Percentiles rank a stretch among this genome's conserved stretches.
Evolutionary conservation across 2,113 vertebrate genomes (phyloP).

Genomic region (Aramus guarauna): DNA sequence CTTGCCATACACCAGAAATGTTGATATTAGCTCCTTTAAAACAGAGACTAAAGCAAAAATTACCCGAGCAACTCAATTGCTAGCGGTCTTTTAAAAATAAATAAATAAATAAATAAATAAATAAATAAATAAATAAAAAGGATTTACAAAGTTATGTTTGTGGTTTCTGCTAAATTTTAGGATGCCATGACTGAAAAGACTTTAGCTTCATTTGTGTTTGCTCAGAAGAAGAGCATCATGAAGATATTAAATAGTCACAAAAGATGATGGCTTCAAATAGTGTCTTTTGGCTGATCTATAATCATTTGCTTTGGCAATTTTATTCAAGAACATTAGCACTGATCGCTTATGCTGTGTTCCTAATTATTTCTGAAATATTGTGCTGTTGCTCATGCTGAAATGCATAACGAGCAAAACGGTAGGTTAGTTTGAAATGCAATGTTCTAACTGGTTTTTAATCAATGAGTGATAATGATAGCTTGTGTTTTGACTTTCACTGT

Average conservation of each 20-base stretch:
- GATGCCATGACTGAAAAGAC: not conserved
- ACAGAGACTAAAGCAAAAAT: not conserved
- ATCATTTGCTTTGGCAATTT: constrained; percentile 42
- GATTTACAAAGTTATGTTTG: not conserved
- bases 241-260: constrained; percentile 3
- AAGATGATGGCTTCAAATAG: constrained; percentile 6
- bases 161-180: not conserved
- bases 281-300: constrained; percentile 36
- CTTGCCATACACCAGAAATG: not conserved
- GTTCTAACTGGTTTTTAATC: constrained; percentile 53
- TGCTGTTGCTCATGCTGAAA: constrained; percentile 25
- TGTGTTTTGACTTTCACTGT: constrained; percentile 56
- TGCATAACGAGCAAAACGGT: not conserved
- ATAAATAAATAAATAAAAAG: not conserved
- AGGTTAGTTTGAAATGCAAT: constrained; percentile 1
- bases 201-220: not conserved
- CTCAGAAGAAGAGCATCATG: not conserved
- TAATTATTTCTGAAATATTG: constrained; percentile 60
- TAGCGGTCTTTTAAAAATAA: not conserved
- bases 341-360: constrained; percentile 34
- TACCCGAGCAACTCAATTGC: not conserved
- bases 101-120: too few relatives aligned
- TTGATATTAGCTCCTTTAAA: not conserved
- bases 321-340: constrained; percentile 29
- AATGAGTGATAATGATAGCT: constrained; percentile 56